Percentiles rank a stretch among this genome's conserved stretches.
phyloP scores from a whole-genome alignment of 2,797 vertebrate genomes.

The Furcifer pardalis region DNA sequence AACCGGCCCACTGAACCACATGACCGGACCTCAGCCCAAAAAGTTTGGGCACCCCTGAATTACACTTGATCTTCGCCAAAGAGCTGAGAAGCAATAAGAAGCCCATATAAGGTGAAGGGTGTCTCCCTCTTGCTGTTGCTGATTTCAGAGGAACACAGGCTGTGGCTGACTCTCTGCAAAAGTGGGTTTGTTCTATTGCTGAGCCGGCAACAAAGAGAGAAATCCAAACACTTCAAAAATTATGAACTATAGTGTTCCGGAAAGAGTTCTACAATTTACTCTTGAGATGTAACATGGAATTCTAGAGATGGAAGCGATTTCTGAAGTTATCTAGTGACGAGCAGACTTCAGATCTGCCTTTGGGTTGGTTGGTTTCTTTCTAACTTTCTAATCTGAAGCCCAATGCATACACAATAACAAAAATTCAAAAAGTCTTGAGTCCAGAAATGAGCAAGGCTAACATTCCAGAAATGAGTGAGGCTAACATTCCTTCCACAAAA shows the following conservation, averaged over 20 bases:
- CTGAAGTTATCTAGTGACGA: not conserved
- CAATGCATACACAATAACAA: too few species aligned
- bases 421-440: too few species aligned
- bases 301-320: not conserved
- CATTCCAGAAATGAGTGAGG: not conserved
- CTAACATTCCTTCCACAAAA: not conserved
- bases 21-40: too few species aligned
- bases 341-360: not conserved
- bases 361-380: too few species aligned
- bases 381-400: too few species aligned
- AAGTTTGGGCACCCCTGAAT: too few species aligned
- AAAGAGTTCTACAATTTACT: constrained; percentile 14
- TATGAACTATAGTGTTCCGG: not conserved
- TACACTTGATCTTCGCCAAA: too few species aligned
- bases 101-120: constrained; percentile 75
- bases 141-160: constrained; percentile 41
- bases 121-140: constrained; percentile 29
- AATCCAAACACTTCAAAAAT: not conserved
- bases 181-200: not conserved
- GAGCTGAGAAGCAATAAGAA: constrained; percentile 40
- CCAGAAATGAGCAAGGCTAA: not conserved
- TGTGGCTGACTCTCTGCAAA: constrained; percentile 34
- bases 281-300: not conserved
- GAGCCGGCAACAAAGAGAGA: constrained; percentile 14
- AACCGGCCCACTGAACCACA: too few species aligned